Evolutionary conservation across 2,113 vertebrate genomes (phyloP).

Genomic region (Jaculus jaculus): DNA sequence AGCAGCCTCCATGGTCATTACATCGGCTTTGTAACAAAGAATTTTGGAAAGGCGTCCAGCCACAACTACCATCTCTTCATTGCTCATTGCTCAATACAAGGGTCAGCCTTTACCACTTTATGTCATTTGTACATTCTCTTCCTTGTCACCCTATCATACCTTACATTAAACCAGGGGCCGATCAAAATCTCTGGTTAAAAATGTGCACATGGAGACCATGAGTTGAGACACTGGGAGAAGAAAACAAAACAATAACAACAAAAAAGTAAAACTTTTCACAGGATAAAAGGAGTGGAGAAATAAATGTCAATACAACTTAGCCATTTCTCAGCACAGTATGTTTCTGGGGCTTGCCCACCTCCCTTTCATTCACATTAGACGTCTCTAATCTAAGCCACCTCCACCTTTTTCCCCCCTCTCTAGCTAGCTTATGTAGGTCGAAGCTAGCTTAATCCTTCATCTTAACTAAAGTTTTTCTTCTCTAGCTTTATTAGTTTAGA

Average conservation of each 20-base stretch:
- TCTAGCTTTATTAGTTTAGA: neutral
- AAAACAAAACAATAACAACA: neutral
- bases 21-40: neutral
- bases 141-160: too few species aligned
- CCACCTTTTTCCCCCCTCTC: too few species aligned
- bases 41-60: neutral
- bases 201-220: neutral
- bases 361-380: accelerated
- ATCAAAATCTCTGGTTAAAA: neutral
- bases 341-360: neutral
- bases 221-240: neutral
- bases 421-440: constrained; percentile 16
- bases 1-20: neutral
- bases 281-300: neutral
- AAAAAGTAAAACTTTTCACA: neutral
- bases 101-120: neutral
- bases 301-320: neutral
- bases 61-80: neutral
- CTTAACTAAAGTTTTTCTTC: constrained; percentile 5
- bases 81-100: neutral
- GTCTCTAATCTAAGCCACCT: neutral
- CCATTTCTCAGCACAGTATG: neutral
- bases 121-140: neutral
- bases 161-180: neutral
- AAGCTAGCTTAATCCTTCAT: neutral